Evolutionary conservation across 2,888 invertebrate species (phyloP).

Genomic region (Serripes groenlandicus): DNA sequence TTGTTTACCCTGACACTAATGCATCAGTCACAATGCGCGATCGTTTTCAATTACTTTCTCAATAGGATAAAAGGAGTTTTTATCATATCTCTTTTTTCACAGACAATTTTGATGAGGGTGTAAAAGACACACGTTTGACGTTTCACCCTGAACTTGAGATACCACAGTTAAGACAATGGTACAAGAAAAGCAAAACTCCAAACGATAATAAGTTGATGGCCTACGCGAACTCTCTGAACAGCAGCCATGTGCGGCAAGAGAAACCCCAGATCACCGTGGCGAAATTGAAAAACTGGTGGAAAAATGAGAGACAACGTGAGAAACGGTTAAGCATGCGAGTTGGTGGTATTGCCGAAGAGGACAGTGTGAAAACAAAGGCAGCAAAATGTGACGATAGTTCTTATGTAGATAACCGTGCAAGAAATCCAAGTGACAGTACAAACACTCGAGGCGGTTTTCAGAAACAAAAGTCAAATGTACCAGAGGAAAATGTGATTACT

Average conservation of each 20-base stretch:
- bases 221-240: conserved; percentile 84
- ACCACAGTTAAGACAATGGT: conserved; percentile 85
- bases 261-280: conserved; percentile 80
- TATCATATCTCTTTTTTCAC: background rate
- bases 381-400: background rate
- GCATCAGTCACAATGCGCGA: no score
- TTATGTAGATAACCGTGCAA: no score
- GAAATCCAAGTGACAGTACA: background rate
- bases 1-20: no score
- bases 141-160: conserved; percentile 85
- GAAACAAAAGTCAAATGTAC: background rate
- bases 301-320: conserved; percentile 84
- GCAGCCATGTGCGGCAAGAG: conserved; percentile 80
- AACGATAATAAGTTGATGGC: conserved; percentile 77
- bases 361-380: background rate
- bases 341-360: background rate
- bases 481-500: background rate
- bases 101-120: conserved; percentile 5
- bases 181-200: conserved; percentile 79
- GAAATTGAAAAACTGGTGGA: conserved; percentile 86
- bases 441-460: background rate
- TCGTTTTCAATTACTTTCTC: no score
- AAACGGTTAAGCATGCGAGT: conserved; percentile 44
- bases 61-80: no score
- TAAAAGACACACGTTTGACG: conserved; percentile 75